Base-by-base conservation (phyloP, 2,888 invertebrate species). In the Chorisops tibialis region DNA sequence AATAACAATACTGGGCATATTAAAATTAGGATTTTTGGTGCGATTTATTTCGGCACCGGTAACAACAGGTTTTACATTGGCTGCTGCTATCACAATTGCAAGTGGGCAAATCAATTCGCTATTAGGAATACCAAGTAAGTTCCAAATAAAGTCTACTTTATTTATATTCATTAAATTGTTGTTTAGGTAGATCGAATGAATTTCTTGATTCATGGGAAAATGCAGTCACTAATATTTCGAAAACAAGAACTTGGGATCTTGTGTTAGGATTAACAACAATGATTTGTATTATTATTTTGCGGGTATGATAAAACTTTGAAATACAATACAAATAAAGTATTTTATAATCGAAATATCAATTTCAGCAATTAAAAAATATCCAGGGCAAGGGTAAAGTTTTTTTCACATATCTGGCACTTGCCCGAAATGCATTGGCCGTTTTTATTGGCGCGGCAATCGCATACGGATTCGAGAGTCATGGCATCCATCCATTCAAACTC, bases 31-130 rank as follows among this genome's bases (percentile, higher is more conserved):
- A 49, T 91, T 91, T 71, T 79, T 93, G 0, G 82, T 93, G 47
- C 88, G 91, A 71, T 93, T 93, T 71, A 91, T 94, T 74, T 93
- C 93, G 1, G 83, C 85, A 67, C 92, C 93, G 0, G 92, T 93
- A 2, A 90, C 90, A 24, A 85, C 87, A 41, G 93, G 89, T 0
- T 94, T 94, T 73, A 92, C 92, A 0, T 85, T 89, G 4, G 92
- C 92, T 0, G 93, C 93, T 0, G 92, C 93, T 11, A 73, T 92
- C 48, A 91, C 89, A 54, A 93, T 94, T 67, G 90, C 85, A 3
- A 86, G 88, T 2, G 86, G 91, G 0, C 93, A 94, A 74, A 77
- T 93, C 12, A 89, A 87, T 71, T 81, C 85, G 1, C 78, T 93
- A 3, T 81, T 92, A 63, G 89, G 90, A 45, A 81, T 89, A 16